Evolutionary conservation across 2,797 vertebrate species (phyloP), one percentile per base, ranked within the genome.

Genomic region (Pelodytes ibericus): DNA sequence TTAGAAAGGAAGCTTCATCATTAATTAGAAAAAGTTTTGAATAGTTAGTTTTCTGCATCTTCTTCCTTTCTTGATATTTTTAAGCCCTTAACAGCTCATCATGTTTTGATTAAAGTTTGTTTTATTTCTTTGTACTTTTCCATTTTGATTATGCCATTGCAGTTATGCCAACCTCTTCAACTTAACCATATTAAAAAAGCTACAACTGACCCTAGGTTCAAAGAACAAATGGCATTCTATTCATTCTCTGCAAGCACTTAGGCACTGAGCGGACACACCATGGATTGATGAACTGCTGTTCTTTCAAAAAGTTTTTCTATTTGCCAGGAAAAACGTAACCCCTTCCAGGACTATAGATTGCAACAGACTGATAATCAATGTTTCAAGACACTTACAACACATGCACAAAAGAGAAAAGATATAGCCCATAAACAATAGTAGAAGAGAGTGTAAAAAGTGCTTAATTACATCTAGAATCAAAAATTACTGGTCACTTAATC

Each of bases 221-320:
- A 31, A 71, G 31, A 58, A 44, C 22, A 36, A 58, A 59, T 59
- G 41, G 51, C 33, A 70, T 58, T 70, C 67, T 57, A 24, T 56
- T 70, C 31, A 71, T 71, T 29, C 33, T 69, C 65, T 22, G 18
- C 1, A 30, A 39, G 11, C 3, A 22, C 27, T 36, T 25, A 29
- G 9, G 30, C 29, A 70, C 58, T 71, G 53, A 59, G 31, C 31
- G 15, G 47, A 68, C 33, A 56, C 3, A 36, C 13, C 49, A 18
- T 29, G n/a, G 31, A n/a, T 26, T 66, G 63, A 22, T 41, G 36
- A 41, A 26, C 33, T 66, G 15, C 22, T 41, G 13, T 66, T n/a
- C 24, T 13, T 7, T 53, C 10, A 11, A 26, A 47, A 20, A 47
- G 49, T 4, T 29, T 66, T 66, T 66, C 25, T n/a, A n/a, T 49